Base-by-base conservation (phyloP, 2,888 invertebrate genomes). In the Lasioglossum leucozonium region DNA sequence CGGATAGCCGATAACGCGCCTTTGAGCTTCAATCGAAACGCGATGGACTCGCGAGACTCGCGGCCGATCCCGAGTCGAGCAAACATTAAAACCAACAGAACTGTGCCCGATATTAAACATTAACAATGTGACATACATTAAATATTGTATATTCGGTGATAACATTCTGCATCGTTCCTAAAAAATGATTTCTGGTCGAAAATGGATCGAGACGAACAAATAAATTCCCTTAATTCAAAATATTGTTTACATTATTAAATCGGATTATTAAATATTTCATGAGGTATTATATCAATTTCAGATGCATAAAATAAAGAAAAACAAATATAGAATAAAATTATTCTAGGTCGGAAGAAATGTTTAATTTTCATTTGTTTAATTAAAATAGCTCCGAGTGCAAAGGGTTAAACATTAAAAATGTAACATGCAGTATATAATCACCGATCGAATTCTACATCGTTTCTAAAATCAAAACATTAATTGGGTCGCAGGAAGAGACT, bases 1-100 rank as follows among this genome's bases (percentile, higher is more conserved):
- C 72, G 6, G 75, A 84, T 77, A 75, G 72, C 58, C 22, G 84
- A 81, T 88, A 90, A 85, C 73, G 47, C 69, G 55, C 44, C 75
- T 65, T 51, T 44, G 4, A 75, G 40, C n/a, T 79, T 87, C 80
- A 84, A 87, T 82, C 76, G 76, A 84, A 72, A 55, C 42, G 16
- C 71, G 26, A 72, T 58, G 73, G 34, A 71, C 26, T 47, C 67
- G 76, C 58, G n/a, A 22, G 58, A 30, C 40, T 11, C 44, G 8
- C 11, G 22, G 18, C 11, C 30, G 4, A n/a, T 42, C 26, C 34
- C 34, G n/a, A 6, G 51, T 42, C 16, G 6, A 11, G 34, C n/a
- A 42, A 16, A 42, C 47, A n/a, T n/a, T n/a, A 2, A 3, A 58
- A n/a, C 16, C 26, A 58, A 51, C n/a, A 22, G 13, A n/a, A 51